Evolutionary conservation across 2,888 invertebrate genomes (phyloP).

Genomic region (Agrochola lota): DNA sequence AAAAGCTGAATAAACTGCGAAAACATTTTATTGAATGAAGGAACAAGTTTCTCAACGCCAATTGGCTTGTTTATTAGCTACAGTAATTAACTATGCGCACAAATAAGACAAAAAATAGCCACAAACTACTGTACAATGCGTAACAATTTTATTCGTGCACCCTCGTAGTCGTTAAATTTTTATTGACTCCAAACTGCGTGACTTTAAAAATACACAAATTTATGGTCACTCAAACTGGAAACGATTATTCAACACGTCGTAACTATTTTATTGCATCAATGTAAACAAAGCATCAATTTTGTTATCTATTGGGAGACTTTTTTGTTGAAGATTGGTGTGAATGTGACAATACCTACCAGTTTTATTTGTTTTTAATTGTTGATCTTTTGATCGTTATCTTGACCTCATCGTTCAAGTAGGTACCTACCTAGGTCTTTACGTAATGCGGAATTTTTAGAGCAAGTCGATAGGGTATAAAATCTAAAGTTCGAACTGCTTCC

Average conservation of each 20-base stretch:
- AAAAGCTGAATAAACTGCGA: conserved; percentile 34
- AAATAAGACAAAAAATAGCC: conserved; percentile 68
- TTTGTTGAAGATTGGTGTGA: conserved; percentile 49
- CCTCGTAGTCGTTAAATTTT: conserved; percentile 89
- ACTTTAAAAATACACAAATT: conserved; percentile 90
- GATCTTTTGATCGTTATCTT: conserved; percentile 27
- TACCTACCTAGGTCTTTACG: too few species aligned
- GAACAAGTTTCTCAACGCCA: conserved; percentile 45
- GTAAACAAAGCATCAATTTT: conserved; percentile 88
- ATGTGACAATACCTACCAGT: conserved; percentile 28
- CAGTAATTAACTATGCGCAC: conserved; percentile 51
- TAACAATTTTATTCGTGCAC: conserved; percentile 86
- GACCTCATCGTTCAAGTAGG: not conserved
- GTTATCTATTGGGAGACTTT: conserved; percentile 75
- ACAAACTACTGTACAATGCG: conserved; percentile 76
- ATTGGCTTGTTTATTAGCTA: conserved; percentile 44
- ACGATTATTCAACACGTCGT: conserved; percentile 90
- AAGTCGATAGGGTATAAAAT: not conserved
- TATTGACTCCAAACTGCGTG: conserved; percentile 89
- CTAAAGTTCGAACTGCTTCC: not conserved
- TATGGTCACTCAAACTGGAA: conserved; percentile 89
- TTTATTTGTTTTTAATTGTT: conserved; percentile 54
- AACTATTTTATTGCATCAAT: conserved; percentile 88
- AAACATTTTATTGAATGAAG: conserved; percentile 37
- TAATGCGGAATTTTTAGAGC: not conserved